Evolutionary conservation across 2,113 vertebrate species (phyloP).

Genomic region (Loxodonta africana): DNA sequence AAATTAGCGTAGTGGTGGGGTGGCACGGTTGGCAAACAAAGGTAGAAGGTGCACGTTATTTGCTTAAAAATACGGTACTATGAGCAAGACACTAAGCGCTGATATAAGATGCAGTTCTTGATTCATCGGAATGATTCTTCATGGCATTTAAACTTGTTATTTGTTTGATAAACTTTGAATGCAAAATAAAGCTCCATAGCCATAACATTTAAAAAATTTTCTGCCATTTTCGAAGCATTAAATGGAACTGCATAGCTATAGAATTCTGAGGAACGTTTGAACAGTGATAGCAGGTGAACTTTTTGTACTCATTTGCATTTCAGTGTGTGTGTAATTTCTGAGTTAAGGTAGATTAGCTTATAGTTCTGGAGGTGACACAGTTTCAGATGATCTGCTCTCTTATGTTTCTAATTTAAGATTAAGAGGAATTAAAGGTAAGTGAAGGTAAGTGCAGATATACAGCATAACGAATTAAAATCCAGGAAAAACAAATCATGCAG

Average conservation of each 20-base stretch:
- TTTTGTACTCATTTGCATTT: slow-evolving; percentile 61
- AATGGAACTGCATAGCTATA: slow-evolving; percentile 6
- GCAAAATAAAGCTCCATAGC: not conserved
- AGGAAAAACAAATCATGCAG: not conserved
- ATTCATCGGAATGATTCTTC: slow-evolving; percentile 36
- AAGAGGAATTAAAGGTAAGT: slow-evolving; percentile 83
- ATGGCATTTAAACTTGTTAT: slow-evolving; percentile 51
- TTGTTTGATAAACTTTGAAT: slow-evolving; percentile 44
- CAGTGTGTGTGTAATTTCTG: slow-evolving; percentile 50
- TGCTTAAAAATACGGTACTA: no score
- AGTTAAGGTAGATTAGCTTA: slow-evolving; percentile 78
- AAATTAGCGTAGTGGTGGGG: no score
- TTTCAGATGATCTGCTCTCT: slow-evolving; percentile 80
- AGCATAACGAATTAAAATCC: slow-evolving; percentile 7
- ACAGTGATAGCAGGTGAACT: slow-evolving; percentile 10
- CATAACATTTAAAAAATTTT: not conserved
- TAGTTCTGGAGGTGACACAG: slow-evolving; percentile 71
- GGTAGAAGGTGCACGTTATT: no score
- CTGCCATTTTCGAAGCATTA: slow-evolving; percentile 38
- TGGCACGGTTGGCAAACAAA: no score
- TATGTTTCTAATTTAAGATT: slow-evolving; percentile 82
- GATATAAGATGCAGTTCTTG: slow-evolving; percentile 42
- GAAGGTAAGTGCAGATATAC: slow-evolving; percentile 87
- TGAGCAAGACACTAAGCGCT: slow-evolving; percentile 4
- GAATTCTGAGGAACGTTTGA: slow-evolving; percentile 48